Base-by-base conservation (phyloP, 2,797 vertebrate species). In the Ctenopoma kingsleyae region DNA sequence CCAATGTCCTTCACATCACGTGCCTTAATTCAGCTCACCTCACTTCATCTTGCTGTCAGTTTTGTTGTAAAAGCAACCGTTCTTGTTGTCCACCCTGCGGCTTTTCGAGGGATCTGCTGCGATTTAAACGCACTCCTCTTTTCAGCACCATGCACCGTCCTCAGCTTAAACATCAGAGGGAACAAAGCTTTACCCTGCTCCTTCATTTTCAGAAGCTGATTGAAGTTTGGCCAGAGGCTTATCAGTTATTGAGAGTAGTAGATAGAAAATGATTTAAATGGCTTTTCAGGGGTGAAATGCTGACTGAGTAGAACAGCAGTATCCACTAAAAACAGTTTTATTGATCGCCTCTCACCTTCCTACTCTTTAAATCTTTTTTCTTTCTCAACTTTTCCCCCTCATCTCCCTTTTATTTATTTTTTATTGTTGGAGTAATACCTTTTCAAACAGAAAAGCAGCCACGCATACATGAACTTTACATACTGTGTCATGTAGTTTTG, bases 311-410 rank as follows among this genome's bases (percentile, higher is more conserved):
- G 55, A 83, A 47, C 52, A 40, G 66, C 71, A 50, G 48, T 67
- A 71, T 73, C 81, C 68, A 72, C 62, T 76, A 49, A 83, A 84
- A 84, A 71, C 53, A 30, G 52, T 38, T 82, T 82, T 75, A 89
- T 89, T 74, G 79, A 87, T 95, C 88, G 83, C 94, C 92, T 71
- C 91, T 95, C 87, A 51, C 65, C 62, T 51, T 57, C 51, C 49
- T 53, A 22, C 54, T 72, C 73, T 85, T 71, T 76, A 71, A 82
- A 80, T 60, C 63, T 85, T 27, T 44, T 57, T 52, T 69, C 38
- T 68, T 64, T 73, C 15, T 62, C 51, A 20, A 70, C 38, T 64
- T 58, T 10, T n/a, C 16, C 15, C 11, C 6, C 1, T 40, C 6
- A 17, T 32, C 20, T 15, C 12, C 12, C 69, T 10, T 30, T 6